Conservation (phyloP, 1,140 invertebrate species). For the Prorops nasuta region DNA sequence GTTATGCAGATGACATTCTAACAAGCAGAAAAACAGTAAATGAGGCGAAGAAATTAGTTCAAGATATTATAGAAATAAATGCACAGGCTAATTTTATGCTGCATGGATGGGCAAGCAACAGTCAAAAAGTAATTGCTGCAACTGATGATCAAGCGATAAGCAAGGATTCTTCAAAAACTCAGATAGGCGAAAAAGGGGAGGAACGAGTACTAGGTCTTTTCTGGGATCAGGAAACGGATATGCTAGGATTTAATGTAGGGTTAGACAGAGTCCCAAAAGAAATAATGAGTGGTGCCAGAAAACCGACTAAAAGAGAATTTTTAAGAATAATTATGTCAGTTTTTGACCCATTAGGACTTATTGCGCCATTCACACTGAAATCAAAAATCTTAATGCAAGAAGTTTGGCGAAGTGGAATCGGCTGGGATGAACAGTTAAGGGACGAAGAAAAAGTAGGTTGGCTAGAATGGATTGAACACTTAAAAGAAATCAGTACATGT, state of each 20-base stretch:
- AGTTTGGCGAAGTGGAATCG: slow-evolving; percentile 4
- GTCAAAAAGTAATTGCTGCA: not conserved
- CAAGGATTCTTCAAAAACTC: not conserved
- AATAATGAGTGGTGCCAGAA: not conserved
- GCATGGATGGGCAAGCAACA: slow-evolving; percentile 7
- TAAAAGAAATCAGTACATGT: slow-evolving; percentile 1
- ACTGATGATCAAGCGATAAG: not conserved
- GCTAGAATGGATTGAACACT: slow-evolving; percentile 15
- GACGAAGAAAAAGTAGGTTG: slow-evolving; percentile 8
- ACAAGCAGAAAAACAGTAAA: slow-evolving; percentile 6
- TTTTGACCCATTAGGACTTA: slow-evolving; percentile 25
- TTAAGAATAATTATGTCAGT: slow-evolving; percentile 18
- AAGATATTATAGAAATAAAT: slow-evolving; percentile 6
- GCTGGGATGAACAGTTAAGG: not conserved
- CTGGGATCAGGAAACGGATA: not conserved
- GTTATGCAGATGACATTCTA: slow-evolving; percentile 4
- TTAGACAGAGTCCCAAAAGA: not conserved
- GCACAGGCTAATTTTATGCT: slow-evolving; percentile 16
- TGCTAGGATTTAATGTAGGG: not conserved
- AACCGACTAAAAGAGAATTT: slow-evolving; percentile 11
- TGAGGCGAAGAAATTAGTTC: slow-evolving; percentile 4
- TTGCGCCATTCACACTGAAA: slow-evolving; percentile 13
- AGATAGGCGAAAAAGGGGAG: not conserved
- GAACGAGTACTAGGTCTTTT: not conserved
- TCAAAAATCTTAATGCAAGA: slow-evolving; percentile 22